Evolutionary conservation across 1,140 invertebrate genomes (phyloP).

Genomic region (Heliconius himera): DNA sequence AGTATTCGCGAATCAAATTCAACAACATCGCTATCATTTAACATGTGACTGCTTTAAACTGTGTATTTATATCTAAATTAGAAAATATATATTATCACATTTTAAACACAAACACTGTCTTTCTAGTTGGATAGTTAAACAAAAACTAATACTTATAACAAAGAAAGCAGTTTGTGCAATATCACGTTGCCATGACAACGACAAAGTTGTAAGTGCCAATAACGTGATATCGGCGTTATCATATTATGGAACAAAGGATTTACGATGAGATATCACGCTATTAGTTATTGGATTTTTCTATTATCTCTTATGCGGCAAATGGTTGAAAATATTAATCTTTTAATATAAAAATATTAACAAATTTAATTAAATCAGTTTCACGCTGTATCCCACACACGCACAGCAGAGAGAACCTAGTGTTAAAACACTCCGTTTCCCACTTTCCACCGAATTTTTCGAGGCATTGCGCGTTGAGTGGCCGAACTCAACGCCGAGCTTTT

Average conservation of each 20-base stretch:
- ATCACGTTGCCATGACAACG: conserved; percentile 8
- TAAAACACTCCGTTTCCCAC: too few species aligned
- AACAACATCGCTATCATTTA: too few species aligned
- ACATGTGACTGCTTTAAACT: too few species aligned
- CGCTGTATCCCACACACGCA: too few species aligned
- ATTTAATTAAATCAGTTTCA: too few species aligned
- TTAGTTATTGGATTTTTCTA: not conserved
- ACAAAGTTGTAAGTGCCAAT: not conserved
- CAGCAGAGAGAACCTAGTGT: too few species aligned
- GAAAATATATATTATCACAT: not conserved
- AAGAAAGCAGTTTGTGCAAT: not conserved
- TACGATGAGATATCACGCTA: not conserved
- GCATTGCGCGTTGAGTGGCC: too few species aligned
- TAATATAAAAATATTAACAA: too few species aligned
- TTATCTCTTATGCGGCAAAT: not conserved
- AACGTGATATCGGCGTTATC: not conserved
- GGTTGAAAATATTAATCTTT: too few species aligned
- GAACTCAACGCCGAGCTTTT: too few species aligned
- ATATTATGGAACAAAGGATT: not conserved
- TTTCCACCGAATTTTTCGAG: too few species aligned
- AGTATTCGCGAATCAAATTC: too few species aligned
- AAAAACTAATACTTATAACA: not conserved
- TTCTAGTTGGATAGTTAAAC: not conserved
- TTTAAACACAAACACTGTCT: not conserved
- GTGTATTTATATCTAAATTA: not conserved